Evolutionary conservation across 2,888 invertebrate genomes (phyloP).

Genomic region (Zhengitettix transpicula): DNA sequence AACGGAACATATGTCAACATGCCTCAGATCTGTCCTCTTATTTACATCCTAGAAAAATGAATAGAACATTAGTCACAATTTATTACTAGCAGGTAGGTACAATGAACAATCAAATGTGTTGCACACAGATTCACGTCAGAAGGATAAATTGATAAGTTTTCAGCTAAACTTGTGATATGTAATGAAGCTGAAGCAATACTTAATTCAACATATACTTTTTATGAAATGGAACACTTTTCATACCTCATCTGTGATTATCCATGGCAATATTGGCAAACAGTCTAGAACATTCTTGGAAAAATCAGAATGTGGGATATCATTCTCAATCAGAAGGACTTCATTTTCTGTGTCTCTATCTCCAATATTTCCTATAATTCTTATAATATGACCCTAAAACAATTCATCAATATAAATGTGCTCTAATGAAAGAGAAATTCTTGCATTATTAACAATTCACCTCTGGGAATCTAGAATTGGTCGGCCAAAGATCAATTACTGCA

Average conservation of each 20-base stretch:
- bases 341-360: slow-evolving; percentile 94
- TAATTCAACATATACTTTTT: not conserved
- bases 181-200: not conserved
- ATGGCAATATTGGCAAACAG: slow-evolving; percentile 78
- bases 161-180: not conserved
- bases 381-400: slow-evolving; percentile 70
- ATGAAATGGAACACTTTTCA: slow-evolving; percentile 12
- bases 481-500: slow-evolving; percentile 95
- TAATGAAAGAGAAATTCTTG: not conserved
- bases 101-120: not conserved
- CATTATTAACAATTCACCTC: slow-evolving; percentile 28
- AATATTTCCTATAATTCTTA: slow-evolving; percentile 76
- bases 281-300: slow-evolving; percentile 89
- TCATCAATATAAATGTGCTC: not conserved
- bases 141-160: not conserved
- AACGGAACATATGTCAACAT: slow-evolving; percentile 80
- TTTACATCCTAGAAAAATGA: slow-evolving; percentile 43
- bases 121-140: not conserved
- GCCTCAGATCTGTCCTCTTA: slow-evolving; percentile 67
- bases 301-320: slow-evolving; percentile 89
- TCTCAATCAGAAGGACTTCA: slow-evolving; percentile 86
- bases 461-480: slow-evolving; percentile 79
- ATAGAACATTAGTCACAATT: not conserved
- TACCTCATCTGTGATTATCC: slow-evolving; percentile 73
- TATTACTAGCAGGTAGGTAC: no score